These are phyloP conservation scores for Asteroscopus sphinx DNA, from an alignment of 2,888 invertebrate species.

Conservation along the genomic window DNA sequence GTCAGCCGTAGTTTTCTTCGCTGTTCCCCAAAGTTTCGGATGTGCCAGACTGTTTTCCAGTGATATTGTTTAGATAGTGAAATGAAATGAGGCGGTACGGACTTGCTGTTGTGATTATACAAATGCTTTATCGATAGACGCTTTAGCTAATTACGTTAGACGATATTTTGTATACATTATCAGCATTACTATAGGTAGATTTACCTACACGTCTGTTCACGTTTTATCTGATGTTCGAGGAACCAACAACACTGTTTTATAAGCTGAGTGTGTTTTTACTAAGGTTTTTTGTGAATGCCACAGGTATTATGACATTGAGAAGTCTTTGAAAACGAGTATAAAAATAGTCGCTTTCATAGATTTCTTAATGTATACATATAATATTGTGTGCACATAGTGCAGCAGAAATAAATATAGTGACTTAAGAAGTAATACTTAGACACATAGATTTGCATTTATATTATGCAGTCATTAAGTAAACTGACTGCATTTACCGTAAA, in stretches of 20 bases:
- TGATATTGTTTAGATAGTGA: slow-evolving; percentile 87
- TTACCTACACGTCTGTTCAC: slow-evolving; percentile 70
- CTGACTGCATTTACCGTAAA: slow-evolving; percentile 57
- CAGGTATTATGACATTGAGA: slow-evolving; percentile 54
- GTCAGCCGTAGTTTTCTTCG: slow-evolving; percentile 87
- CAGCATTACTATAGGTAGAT: slow-evolving; percentile 74
- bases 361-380: slow-evolving; percentile 62
- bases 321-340: slow-evolving; percentile 63
- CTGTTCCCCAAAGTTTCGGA: slow-evolving; percentile 88
- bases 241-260: slow-evolving; percentile 78
- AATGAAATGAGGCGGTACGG: slow-evolving; percentile 78
- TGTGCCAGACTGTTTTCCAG: slow-evolving; percentile 87
- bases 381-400: slow-evolving; percentile 54
- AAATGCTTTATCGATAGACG: slow-evolving; percentile 88
- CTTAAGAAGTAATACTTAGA: slow-evolving; percentile 58
- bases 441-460: slow-evolving; percentile 63
- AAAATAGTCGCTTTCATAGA: slow-evolving; percentile 56
- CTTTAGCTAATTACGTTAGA: slow-evolving; percentile 85
- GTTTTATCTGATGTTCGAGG: slow-evolving; percentile 74
- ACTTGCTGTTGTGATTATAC: slow-evolving; percentile 88
- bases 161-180: slow-evolving; percentile 84
- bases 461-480: slow-evolving; percentile 48
- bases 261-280: slow-evolving; percentile 72
- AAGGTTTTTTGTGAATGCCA: slow-evolving; percentile 66
- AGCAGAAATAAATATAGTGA: slow-evolving; percentile 60